Evolutionary conservation across 37 sponge, comb jelly and placozoan species (phyloP).

Genomic region (Beroe forskalii): DNA sequence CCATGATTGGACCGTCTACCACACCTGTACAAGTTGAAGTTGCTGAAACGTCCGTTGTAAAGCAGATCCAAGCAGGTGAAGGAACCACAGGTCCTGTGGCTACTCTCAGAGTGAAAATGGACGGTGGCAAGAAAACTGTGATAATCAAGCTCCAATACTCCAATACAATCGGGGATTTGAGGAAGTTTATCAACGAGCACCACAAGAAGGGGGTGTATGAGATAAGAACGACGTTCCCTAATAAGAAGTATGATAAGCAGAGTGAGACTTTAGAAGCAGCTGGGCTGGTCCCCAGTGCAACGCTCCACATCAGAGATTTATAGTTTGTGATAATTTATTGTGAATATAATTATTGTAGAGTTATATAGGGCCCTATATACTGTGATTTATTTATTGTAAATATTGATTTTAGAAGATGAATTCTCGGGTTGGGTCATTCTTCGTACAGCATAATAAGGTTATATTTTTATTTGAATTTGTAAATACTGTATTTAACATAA

Average conservation of each 20-base stretch:
- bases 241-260: neutral
- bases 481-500: too few species aligned
- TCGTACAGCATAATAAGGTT: too few species aligned
- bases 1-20: neutral
- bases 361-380: too few species aligned
- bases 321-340: neutral
- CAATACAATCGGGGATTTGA: constrained; percentile 74
- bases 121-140: constrained; percentile 71
- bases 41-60: constrained; percentile 73
- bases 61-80: constrained; percentile 70
- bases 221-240: constrained; percentile 71
- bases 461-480: too few species aligned
- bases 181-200: constrained; percentile 67
- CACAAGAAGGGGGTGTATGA: constrained; percentile 67
- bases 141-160: constrained; percentile 72
- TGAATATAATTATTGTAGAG: too few species aligned
- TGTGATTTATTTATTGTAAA: too few species aligned
- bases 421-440: too few species aligned
- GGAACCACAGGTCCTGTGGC: constrained; percentile 67
- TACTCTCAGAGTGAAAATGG: constrained; percentile 76
- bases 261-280: constrained; percentile 51
- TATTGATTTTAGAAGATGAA: too few species aligned
- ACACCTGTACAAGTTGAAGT: constrained; percentile 60
- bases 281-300: constrained; percentile 50
- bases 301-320: constrained; percentile 26